Evolutionary conservation across 2,113 vertebrate genomes (phyloP), one percentile per base, ranked within the genome.

Genomic region (Pseudorasbora parva): DNA sequence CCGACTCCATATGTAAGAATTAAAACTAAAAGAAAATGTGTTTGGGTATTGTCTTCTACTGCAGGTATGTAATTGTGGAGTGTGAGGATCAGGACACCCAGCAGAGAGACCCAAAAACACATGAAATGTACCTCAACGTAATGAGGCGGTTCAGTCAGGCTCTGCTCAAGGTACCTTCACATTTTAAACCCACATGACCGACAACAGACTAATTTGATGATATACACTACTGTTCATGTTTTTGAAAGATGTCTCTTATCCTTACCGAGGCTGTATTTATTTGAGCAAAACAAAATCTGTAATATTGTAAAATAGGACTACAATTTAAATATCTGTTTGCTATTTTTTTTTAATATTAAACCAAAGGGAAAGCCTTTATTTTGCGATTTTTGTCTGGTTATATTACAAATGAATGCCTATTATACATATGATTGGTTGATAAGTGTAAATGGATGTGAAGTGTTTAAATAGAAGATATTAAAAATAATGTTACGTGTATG

Each of bases 101-200:
- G 89, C 97, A 97, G 93, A 95, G 98, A 91, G 98, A 99, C 77
- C 97, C 97, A 1, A 99, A 97, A 91, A 99, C 97, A 11, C 96
- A 98, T 0, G 97, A 99, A 87, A 99, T 99, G 98, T 99, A 99
- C 91, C 92, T 99, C 86, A 99, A 98, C 0, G 98, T 99, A 17
- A 99, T 99, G 97, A 95, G 96, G 88, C 92, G 97, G 84, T 99
- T 99, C 91, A 99, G 98, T 87, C 98, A 99, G 84, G 98, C 98
- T 33, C 90, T 99, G 83, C 89, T 99, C 14, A 99, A 99, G 97
- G 98, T 99, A 68, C 74, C 87, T 41, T 51, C 91, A 87, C 37
- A 1, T 54, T 21, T 12, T n/a, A 27, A 43, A 78, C 41, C 15
- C 64, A 21, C 64, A 37, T 37, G 17, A 19, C 41, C 4, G 37